Evolutionary conservation across 2,113 vertebrate genomes (phyloP).

Genomic region (Taurulus bubalis): DNA sequence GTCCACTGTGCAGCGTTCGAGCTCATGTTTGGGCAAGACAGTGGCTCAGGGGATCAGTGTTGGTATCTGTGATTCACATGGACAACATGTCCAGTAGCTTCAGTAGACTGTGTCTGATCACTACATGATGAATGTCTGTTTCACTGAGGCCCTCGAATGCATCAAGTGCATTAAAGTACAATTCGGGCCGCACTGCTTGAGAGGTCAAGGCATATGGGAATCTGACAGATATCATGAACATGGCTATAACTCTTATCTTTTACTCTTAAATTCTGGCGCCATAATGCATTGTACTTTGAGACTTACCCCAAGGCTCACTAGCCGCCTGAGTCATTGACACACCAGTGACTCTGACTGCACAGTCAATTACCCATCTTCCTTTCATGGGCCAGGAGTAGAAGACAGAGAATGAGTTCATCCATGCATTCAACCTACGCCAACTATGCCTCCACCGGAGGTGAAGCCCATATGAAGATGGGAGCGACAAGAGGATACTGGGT

Average conservation of each 20-base stretch:
- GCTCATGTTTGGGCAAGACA: conserved; percentile 10
- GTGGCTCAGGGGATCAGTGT: conserved; percentile 13
- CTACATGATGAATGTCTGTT: conserved; percentile 66
- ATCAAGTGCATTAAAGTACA: conserved; percentile 58
- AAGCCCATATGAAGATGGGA: conserved; percentile 68
- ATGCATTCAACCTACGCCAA: conserved; percentile 78
- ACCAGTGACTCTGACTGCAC: conserved; percentile 78
- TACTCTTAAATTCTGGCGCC: conserved; percentile 64
- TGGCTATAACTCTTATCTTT: conserved; percentile 69
- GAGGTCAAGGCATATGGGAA: conserved; percentile 69
- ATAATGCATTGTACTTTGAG: conserved; percentile 65
- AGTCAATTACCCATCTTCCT: conserved; percentile 84
- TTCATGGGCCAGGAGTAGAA: conserved; percentile 69
- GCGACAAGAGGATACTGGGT: conserved; percentile 73
- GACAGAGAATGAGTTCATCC: conserved; percentile 78
- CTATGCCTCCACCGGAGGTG: conserved; percentile 75
- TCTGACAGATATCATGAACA: conserved; percentile 74
- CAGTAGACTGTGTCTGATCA: conserved; percentile 65
- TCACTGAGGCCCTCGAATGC: conserved; percentile 58
- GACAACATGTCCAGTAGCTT: conserved; percentile 57
- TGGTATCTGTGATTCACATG: conserved; percentile 35
- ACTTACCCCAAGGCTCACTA: conserved; percentile 77
- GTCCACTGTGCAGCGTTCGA: neutral
- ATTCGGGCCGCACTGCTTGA: conserved; percentile 61
- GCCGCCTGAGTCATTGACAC: conserved; percentile 75